Conservation (phyloP, 2,797 vertebrate genomes). For the Peromyscus attwateri region DNA sequence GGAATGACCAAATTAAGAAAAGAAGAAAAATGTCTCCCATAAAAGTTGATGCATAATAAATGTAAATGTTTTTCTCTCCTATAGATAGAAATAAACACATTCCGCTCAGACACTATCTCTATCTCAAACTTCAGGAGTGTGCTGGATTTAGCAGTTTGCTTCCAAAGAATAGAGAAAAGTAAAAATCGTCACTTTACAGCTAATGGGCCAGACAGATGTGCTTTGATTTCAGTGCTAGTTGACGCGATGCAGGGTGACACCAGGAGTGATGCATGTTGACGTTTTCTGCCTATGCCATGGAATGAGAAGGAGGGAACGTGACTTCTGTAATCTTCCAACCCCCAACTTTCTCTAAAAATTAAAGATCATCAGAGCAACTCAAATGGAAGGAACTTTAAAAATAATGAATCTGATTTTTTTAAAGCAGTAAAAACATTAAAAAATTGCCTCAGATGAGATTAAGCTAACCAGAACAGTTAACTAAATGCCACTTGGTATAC, state of each 20-base stretch:
- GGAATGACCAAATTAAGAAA: not conserved
- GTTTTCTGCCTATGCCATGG: not conserved
- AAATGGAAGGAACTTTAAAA: not conserved
- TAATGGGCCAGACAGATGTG: not conserved
- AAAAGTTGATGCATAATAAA: not conserved
- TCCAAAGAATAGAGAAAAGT: not conserved
- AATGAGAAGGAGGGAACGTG: not conserved
- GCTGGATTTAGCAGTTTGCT: not conserved
- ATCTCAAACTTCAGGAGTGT: not conserved
- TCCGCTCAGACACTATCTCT: not conserved
- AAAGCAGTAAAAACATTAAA: not conserved
- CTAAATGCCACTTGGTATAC: not conserved
- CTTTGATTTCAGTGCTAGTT: not conserved
- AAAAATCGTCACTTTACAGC: not conserved
- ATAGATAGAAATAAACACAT: not conserved
- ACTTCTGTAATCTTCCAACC: not conserved
- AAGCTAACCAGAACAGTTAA: not conserved
- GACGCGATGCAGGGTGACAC: not conserved
- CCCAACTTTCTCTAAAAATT: not conserved
- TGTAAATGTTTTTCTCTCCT: not conserved
- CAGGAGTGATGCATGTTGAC: not conserved
- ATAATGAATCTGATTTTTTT: not conserved
- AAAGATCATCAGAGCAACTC: not conserved
- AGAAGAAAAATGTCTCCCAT: not conserved
- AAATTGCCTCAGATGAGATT: not conserved